Evolutionary conservation across 2,113 vertebrate species (phyloP).

Genomic region (Laticauda laticaudata): DNA sequence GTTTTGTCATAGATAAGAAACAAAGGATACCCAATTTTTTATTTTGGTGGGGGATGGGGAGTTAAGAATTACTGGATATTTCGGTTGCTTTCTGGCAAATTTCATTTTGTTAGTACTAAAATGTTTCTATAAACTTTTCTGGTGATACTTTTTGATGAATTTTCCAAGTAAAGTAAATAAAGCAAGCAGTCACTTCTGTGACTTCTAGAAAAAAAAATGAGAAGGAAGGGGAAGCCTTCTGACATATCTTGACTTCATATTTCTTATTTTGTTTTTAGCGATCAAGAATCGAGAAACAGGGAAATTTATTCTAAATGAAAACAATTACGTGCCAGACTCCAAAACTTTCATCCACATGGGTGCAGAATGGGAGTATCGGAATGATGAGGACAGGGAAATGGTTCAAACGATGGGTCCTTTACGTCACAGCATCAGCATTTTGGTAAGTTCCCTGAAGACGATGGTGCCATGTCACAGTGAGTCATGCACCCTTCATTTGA

Average conservation of each 20-base stretch:
- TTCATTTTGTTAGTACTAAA: background rate
- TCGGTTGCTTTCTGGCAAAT: background rate
- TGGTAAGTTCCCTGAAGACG: conserved; percentile 76
- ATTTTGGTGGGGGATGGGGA: background rate
- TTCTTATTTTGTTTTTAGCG: conserved; percentile 69
- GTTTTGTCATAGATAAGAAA: background rate
- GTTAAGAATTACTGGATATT: background rate
- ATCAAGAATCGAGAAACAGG: conserved; percentile 90
- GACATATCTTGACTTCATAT: background rate
- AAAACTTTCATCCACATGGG: conserved; percentile 90
- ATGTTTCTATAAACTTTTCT: background rate
- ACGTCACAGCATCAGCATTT: conserved; percentile 80
- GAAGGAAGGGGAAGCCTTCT: fast-evolving
- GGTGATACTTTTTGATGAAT: background rate
- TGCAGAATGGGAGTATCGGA: conserved; percentile 93
- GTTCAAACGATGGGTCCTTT: conserved; percentile 92
- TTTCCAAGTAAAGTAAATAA: conserved; percentile 2
- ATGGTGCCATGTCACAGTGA: background rate
- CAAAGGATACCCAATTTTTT: background rate
- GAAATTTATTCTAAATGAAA: conserved; percentile 87
- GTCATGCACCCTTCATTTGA: background rate
- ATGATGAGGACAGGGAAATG: conserved; percentile 85
- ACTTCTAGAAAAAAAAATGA: background rate
- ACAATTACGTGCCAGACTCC: conserved; percentile 80
- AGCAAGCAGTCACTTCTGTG: background rate